These are phyloP conservation scores for Ammospiza nelsoni DNA, from an alignment of 2,113 vertebrate genomes.

Conservation along the genomic window DNA sequence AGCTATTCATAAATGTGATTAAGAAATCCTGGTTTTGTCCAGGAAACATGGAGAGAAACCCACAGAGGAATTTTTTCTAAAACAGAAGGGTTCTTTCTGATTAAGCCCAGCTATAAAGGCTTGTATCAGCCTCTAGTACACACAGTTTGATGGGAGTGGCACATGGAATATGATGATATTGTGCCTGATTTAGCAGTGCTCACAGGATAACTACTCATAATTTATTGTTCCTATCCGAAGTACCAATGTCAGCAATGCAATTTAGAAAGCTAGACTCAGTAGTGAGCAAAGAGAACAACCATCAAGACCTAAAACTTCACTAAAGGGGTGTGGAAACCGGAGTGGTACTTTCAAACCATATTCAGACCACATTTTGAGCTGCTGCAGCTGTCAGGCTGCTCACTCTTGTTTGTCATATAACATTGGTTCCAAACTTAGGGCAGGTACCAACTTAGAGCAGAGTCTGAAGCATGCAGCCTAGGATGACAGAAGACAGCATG, in stretches of 20 bases:
- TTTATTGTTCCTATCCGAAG: neutral
- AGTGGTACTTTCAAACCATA: neutral
- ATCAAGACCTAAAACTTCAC: neutral
- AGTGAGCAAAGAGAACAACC: neutral
- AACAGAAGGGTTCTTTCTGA: neutral
- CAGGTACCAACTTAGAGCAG: neutral
- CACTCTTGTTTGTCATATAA: neutral
- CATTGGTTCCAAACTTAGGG: neutral
- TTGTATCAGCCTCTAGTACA: neutral
- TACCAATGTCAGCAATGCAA: neutral
- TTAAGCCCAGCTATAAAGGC: neutral
- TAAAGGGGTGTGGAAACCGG: neutral
- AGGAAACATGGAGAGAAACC: neutral
- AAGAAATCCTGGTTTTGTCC: neutral
- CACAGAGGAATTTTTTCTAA: neutral
- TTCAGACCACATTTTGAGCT: neutral
- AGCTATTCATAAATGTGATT: neutral
- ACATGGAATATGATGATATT: neutral
- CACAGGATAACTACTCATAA: neutral
- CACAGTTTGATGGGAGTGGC: neutral
- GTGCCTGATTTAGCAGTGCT: neutral
- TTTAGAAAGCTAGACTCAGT: neutral
- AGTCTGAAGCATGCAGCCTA: neutral
- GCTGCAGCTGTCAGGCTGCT: neutral
- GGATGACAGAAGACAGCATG: neutral